Evolutionary conservation across 2,888 invertebrate genomes (phyloP).

Genomic region (Rugalucina vietnamica): DNA sequence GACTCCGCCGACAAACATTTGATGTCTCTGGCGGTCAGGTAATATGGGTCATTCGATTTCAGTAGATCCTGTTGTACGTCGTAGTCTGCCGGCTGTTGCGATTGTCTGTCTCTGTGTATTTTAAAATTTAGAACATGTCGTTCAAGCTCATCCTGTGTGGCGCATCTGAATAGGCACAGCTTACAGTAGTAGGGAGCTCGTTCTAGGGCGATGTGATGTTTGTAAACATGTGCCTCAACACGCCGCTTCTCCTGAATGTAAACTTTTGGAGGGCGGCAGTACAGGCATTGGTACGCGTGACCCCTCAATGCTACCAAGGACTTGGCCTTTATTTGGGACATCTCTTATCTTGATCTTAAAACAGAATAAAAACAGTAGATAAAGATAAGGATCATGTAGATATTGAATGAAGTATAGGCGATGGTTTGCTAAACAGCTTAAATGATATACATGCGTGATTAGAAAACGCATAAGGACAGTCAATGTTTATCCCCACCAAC

Average conservation of each 20-base stretch:
- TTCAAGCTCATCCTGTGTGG: too few relatives aligned
- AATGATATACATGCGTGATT: too few relatives aligned
- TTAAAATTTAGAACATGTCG: too few relatives aligned
- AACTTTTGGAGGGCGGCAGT: not conserved
- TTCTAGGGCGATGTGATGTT: not conserved
- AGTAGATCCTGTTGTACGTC: not conserved
- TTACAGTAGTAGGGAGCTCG: not conserved
- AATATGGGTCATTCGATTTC: not conserved
- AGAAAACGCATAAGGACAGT: too few relatives aligned
- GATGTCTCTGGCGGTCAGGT: not conserved
- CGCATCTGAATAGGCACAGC: not conserved
- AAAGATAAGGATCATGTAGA: too few relatives aligned
- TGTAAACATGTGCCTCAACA: not conserved
- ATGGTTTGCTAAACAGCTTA: too few relatives aligned
- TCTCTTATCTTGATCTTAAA: too few relatives aligned
- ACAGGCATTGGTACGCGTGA: not conserved
- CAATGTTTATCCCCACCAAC: too few relatives aligned
- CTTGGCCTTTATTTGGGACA: not conserved
- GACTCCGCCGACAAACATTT: not conserved
- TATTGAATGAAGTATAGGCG: too few relatives aligned
- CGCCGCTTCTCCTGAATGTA: not conserved
- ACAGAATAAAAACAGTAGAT: too few relatives aligned
- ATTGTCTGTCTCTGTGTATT: not conserved
- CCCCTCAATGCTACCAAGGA: not conserved
- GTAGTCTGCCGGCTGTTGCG: not conserved